Base-by-base conservation (phyloP, 2,797 vertebrate species). In the Lagocephalus sceleratus region DNA sequence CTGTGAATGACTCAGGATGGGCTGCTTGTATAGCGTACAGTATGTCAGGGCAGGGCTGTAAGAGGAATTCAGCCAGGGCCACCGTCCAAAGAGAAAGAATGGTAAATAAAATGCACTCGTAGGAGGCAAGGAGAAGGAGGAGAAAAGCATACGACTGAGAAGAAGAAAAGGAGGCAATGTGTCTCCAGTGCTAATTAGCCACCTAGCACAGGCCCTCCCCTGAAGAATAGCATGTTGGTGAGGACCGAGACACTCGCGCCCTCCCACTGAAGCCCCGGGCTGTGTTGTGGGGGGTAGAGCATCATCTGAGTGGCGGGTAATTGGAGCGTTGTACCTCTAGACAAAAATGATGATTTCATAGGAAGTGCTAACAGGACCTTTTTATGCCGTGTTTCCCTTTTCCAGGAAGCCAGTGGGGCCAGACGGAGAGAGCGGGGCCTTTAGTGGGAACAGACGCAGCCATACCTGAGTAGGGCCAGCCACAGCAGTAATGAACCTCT, bases 341-440 rank as follows among this genome's bases (percentile, higher is more conserved):
- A 94, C 93, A 95, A 96, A 95, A 95, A 94, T 95, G 94, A 94
- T 96, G 96, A 97, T 98, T 98, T 98, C 91, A 95, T 94, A 98
- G 96, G 97, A 99, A 99, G 96, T 98, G 94, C 94, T 96, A 97
- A 97, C 94, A 94, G 94, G 95, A 98, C 95, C 95, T 99, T 98
- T 98, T 94, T 98, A 91, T 94, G 91, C 91, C 92, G 92, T 94
- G 95, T 96, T 97, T 98, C 95, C 94, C 95, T 95, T 97, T 93
- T 95, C 93, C 93, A 93, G 93, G 93, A 94, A 95, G 95, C 95
- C 71, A 66, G 71, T 54, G 55, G 79, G 78, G 84, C 76, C 76
- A 82, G 82, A 84, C 66, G 65, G 57, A 74, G 83, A 76, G 75
- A 70, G 82, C 71, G 93, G 92, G 91, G 88, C 87, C 91, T 94